A percentile compares a stretch with the other conserved stretches of the same genome.
These are phyloP conservation scores for Hyposoter didymator DNA, from an alignment of 2,888 invertebrate species.

Conservation along the genomic window DNA sequence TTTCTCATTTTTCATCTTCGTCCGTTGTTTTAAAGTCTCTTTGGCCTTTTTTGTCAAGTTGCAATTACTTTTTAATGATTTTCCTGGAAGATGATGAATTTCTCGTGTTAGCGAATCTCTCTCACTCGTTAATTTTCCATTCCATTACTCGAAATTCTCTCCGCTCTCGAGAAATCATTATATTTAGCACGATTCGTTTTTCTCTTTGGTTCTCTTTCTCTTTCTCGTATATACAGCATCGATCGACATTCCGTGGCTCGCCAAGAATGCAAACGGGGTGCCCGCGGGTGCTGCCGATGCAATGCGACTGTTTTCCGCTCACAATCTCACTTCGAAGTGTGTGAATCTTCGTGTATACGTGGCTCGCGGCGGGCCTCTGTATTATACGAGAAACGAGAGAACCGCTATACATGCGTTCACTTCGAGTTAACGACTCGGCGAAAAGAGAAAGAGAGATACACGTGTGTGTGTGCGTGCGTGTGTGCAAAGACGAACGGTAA, in stretches of 20 bases:
- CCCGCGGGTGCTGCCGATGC: slow-evolving; percentile 52
- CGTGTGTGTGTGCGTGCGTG: background rate
- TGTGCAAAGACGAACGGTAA: slow-evolving; percentile 17
- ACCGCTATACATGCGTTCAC: slow-evolving; percentile 73
- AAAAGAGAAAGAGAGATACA: slow-evolving; percentile 42
- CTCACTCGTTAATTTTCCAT: slow-evolving; percentile 20
- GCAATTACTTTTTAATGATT: background rate
- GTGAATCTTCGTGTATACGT: slow-evolving; percentile 7
- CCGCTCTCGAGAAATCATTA: slow-evolving; percentile 29
- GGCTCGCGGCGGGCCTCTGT: background rate
- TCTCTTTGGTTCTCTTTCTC: slow-evolving; percentile 17
- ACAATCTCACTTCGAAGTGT: slow-evolving; percentile 37
- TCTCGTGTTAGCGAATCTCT: background rate
- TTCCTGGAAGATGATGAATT: background rate
- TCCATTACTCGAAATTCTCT: slow-evolving; percentile 19
- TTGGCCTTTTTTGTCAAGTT: no score
- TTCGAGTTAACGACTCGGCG: slow-evolving; percentile 51
- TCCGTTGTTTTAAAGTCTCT: background rate
- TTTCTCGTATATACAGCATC: slow-evolving; percentile 75
- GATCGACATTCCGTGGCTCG: slow-evolving; percentile 76
- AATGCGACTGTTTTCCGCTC: slow-evolving; percentile 40
- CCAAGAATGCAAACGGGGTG: slow-evolving; percentile 75
- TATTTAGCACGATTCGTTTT: slow-evolving; percentile 19
- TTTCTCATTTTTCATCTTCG: background rate
- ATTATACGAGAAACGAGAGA: slow-evolving; percentile 70